These are phyloP conservation scores for Myripristis jacobus DNA, from an alignment of 2,797 vertebrate genomes.

Conservation along the genomic window DNA sequence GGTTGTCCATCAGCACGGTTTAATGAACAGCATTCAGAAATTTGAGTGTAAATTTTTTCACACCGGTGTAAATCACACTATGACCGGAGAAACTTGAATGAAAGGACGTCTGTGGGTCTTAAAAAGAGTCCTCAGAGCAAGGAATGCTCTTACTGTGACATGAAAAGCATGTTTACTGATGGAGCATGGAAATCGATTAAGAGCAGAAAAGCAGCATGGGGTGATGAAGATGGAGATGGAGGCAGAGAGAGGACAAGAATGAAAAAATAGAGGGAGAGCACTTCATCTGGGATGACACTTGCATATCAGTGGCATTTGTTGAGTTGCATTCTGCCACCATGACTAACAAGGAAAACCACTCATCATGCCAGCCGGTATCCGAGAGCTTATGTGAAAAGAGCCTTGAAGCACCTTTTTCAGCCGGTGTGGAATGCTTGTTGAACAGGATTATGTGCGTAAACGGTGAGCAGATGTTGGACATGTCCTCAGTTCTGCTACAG, in stretches of 20 bases:
- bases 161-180: slow-evolving; percentile 75
- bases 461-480: slow-evolving; percentile 73
- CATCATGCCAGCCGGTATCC: slow-evolving; percentile 69
- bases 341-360: slow-evolving; percentile 70
- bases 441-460: slow-evolving; percentile 63
- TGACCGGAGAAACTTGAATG: slow-evolving; percentile 37
- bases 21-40: slow-evolving; percentile 22
- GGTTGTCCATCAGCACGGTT: slow-evolving; percentile 14
- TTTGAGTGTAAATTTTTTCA: slow-evolving; percentile 25
- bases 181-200: slow-evolving; percentile 80
- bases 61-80: slow-evolving; percentile 1
- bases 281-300: slow-evolving; percentile 71
- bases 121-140: slow-evolving; percentile 70
- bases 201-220: slow-evolving; percentile 66
- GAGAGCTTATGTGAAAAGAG: slow-evolving; percentile 58
- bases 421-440: slow-evolving; percentile 60
- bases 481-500: slow-evolving; percentile 36
- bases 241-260: slow-evolving; percentile 26
- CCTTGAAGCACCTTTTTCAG: slow-evolving; percentile 66
- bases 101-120: slow-evolving; percentile 41
- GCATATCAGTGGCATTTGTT: slow-evolving; percentile 52
- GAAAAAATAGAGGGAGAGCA: slow-evolving; percentile 54
- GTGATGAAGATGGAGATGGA: slow-evolving; percentile 34
- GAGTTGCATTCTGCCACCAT: slow-evolving; percentile 61
- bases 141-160: slow-evolving; percentile 76